Evolutionary conservation across 2,797 vertebrate genomes (phyloP).

Genomic region (Hoplostethus mediterraneus): DNA sequence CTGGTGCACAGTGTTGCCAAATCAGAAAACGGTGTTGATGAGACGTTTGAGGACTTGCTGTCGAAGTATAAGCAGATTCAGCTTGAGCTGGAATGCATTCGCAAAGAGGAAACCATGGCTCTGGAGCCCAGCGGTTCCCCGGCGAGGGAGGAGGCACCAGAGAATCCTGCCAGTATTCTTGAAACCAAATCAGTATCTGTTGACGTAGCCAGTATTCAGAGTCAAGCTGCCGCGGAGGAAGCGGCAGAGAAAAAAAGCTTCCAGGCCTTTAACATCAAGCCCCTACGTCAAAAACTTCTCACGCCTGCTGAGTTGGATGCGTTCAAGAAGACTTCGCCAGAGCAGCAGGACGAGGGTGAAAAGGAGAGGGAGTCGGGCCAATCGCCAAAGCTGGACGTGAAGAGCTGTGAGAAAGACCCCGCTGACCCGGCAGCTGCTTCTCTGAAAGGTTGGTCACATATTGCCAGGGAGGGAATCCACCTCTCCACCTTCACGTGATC

Average conservation of each 20-base stretch:
- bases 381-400: neutral
- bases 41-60: constrained; percentile 97
- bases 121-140: constrained; percentile 84
- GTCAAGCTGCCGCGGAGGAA: constrained; percentile 71
- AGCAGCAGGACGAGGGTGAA: constrained; percentile 75
- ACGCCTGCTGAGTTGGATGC: constrained; percentile 88
- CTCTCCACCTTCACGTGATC: no score
- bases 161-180: constrained; percentile 33
- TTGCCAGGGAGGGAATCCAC: neutral
- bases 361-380: constrained; percentile 24
- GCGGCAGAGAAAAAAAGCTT: constrained; percentile 82
- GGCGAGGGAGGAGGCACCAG: constrained; percentile 62
- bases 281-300: constrained; percentile 92
- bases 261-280: constrained; percentile 96
- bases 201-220: constrained; percentile 79
- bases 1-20: constrained; percentile 80
- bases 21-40: constrained; percentile 87
- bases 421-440: constrained; percentile 10
- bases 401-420: constrained; percentile 41
- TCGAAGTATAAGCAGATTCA: constrained; percentile 98
- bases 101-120: constrained; percentile 93
- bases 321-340: constrained; percentile 77
- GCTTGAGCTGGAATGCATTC: constrained; percentile 95
- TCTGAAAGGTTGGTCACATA: constrained; percentile 31
- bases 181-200: constrained; percentile 33